Base-by-base conservation (phyloP, 2,888 invertebrate species). In the Eledona agricola region DNA sequence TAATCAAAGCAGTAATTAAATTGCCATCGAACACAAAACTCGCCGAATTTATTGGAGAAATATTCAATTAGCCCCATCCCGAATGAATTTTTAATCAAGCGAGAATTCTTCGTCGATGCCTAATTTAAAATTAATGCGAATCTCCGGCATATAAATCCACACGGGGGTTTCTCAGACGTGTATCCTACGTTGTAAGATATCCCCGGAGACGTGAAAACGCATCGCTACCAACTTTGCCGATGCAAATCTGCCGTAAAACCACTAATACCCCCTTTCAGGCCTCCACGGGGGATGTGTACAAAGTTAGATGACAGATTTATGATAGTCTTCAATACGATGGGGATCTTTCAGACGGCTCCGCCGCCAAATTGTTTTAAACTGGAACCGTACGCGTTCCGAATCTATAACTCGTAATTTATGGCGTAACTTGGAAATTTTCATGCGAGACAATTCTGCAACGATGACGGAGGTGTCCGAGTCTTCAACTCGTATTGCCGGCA, bases 171-270 rank as follows among this genome's bases (percentile, higher is more conserved):
- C 58, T 57, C 58, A 42, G 60, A 58, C 60, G 57, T 66, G 66
- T 65, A 64, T 60, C 64, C 65, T 64, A 65, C 66, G 65, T 62
- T 65, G 66, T 64, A 60, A 64, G 67, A 63, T 67, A 67, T 66
- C 69, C 67, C 61, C 46, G 49, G 67, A 65, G 69, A 68, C 60
- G 63, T 54, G 69, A 62, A 63, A 71, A 69, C 67, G 69, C 70
- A 71, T 70, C 69, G 67, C 69, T 63, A 60, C 65, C 69, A 70
- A 73, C 65, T 72, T 72, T 62, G 67, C 67, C 65, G 63, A 72
- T 72, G 73, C 70, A 73, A 72, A 72, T 72, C 71, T 72, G 68
- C 69, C 69, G 71, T 72, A 67, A 71, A 72, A 72, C 72, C 69
- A 65, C 71, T 72, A 72, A 73, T 72, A 69, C 72, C 65, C 60